A percentile compares a stretch with the other conserved stretches of the same genome.
Evolutionary conservation across 2,113 vertebrate species (phyloP).

Genomic region (Corvus moneduloides): DNA sequence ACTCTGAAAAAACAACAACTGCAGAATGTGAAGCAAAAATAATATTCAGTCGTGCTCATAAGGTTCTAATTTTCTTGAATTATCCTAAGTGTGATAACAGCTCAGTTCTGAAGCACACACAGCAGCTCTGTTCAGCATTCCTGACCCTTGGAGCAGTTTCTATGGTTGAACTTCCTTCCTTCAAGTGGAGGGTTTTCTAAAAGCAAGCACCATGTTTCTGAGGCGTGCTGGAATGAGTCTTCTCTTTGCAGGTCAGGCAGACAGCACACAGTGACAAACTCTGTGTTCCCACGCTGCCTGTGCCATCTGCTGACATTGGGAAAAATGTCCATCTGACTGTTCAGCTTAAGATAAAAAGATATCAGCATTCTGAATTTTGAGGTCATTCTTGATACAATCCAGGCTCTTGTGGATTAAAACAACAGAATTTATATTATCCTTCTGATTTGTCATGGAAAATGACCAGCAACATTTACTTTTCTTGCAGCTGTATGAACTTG

Average conservation of each 20-base stretch:
- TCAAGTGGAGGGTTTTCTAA: neutral
- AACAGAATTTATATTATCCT: neutral
- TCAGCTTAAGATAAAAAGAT: neutral
- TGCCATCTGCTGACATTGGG: neutral
- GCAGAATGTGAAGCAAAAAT: neutral
- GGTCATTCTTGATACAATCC: neutral
- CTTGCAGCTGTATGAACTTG: neutral
- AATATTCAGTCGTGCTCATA: neutral
- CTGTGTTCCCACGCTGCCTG: neutral
- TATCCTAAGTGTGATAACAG: neutral
- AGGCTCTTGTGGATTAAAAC: neutral
- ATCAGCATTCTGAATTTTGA: neutral
- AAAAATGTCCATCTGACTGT: neutral
- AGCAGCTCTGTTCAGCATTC: neutral
- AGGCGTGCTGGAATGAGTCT: neutral
- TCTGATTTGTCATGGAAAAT: neutral
- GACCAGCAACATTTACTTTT: neutral
- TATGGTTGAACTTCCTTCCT: neutral
- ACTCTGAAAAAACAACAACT: neutral
- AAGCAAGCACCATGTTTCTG: neutral
- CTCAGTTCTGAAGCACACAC: neutral
- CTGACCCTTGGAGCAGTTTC: neutral
- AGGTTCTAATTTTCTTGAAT: slow-evolving; percentile 44
- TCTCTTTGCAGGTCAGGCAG: neutral
- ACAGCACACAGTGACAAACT: neutral